phyloP scores from a whole-genome alignment of 1,140 invertebrate genomes.

The Steinernema khuongi region DNA sequence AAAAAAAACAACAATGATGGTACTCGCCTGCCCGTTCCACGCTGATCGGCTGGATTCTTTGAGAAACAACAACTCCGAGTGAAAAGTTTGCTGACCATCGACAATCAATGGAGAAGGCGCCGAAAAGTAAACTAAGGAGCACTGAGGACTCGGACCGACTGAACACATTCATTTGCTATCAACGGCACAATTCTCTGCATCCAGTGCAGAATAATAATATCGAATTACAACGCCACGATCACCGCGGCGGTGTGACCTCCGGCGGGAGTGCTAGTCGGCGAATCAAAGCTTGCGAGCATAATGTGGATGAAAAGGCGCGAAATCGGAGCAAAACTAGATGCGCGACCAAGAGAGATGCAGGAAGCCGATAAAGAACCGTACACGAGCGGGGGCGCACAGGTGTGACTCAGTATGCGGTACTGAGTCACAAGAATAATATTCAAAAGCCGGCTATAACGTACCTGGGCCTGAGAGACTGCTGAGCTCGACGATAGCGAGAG shows the following conservation, averaged over 20 bases:
- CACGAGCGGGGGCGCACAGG: neutral
- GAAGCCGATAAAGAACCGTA: neutral
- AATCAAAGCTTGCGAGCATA: neutral
- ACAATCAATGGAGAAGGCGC: neutral
- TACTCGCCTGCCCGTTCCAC: neutral
- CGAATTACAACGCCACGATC: constrained; percentile 2
- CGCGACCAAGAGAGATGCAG: neutral
- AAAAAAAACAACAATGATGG: neutral
- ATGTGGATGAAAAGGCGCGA: neutral
- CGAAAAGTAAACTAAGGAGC: neutral
- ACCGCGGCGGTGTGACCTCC: neutral
- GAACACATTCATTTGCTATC: neutral
- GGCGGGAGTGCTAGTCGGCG: neutral
- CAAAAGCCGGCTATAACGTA: no score
- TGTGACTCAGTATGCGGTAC: no score
- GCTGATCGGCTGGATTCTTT: neutral
- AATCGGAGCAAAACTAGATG: constrained; percentile 4
- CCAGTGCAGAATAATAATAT: constrained; percentile 1
- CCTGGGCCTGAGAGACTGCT: no score
- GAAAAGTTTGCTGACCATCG: neutral
- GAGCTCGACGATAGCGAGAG: no score
- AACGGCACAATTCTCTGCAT: neutral
- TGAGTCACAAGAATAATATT: no score
- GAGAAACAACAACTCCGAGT: neutral
- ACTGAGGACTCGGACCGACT: neutral